Conservation (phyloP, 2,888 invertebrate genomes). For the Acleris holmiana region DNA sequence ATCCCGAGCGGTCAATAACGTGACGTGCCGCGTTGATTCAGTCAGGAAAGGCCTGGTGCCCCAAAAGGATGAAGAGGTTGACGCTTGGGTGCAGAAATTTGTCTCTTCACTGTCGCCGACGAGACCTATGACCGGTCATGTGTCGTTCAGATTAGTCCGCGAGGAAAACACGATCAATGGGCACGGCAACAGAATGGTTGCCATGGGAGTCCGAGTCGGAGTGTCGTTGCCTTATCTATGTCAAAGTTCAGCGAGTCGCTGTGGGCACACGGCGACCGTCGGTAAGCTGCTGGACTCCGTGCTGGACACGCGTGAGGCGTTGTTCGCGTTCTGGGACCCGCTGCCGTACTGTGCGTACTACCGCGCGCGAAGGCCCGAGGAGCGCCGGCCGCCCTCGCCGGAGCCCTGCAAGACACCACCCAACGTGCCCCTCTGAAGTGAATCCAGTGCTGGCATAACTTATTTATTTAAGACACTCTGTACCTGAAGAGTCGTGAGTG, state of each 20-base stretch:
- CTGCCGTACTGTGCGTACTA: constrained; percentile 94
- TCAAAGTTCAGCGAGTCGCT: constrained; percentile 85
- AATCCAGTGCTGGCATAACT: constrained; percentile 47
- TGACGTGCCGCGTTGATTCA: constrained; percentile 89
- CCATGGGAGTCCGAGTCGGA: constrained; percentile 89
- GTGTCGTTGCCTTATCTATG: constrained; percentile 92
- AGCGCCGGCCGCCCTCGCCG: constrained; percentile 73
- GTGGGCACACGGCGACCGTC: constrained; percentile 86
- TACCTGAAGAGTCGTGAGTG: constrained; percentile 81
- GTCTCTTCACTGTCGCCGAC: constrained; percentile 86
- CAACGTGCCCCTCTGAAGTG: constrained; percentile 74
- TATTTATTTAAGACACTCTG: constrained; percentile 77
- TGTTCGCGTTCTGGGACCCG: constrained; percentile 94
- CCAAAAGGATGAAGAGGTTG: constrained; percentile 87
- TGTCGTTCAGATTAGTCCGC: constrained; percentile 90
- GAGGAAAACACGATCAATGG: constrained; percentile 81
- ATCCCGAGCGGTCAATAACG: constrained; percentile 91
- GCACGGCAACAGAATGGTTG: constrained; percentile 65
- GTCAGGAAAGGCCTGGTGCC: constrained; percentile 88
- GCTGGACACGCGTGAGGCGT: constrained; percentile 90
- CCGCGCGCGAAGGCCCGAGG: constrained; percentile 89
- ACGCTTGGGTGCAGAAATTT: constrained; percentile 89
- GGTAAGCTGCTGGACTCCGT: constrained; percentile 87
- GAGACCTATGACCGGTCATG: constrained; percentile 89
- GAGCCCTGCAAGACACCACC: constrained; percentile 84